Evolutionary conservation across 2,113 vertebrate genomes (phyloP).

Genomic region (Jacana jacana): DNA sequence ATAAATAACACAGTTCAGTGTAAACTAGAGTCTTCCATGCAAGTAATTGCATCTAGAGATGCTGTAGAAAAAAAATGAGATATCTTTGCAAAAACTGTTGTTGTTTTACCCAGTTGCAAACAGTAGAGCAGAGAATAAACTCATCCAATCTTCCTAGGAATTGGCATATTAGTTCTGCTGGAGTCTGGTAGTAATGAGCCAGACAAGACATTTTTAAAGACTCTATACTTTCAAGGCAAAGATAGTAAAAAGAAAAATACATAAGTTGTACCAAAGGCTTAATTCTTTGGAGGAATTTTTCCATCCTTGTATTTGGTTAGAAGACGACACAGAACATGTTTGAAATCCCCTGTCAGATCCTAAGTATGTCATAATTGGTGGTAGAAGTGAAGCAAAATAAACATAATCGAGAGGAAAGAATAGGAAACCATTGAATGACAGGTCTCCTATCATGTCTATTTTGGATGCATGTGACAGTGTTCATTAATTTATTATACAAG

Average conservation of each 20-base stretch:
- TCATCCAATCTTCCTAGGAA: not conserved
- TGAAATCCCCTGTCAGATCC: not conserved
- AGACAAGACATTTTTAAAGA: not conserved
- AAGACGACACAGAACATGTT: not conserved
- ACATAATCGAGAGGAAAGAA: not conserved
- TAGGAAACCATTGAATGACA: not conserved
- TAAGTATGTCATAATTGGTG: not conserved
- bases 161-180: not conserved
- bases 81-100: not conserved
- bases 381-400: not conserved
- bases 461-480: not conserved
- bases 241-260: not conserved
- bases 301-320: not conserved
- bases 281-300: not conserved
- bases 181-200: not conserved
- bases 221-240: not conserved
- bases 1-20: not conserved
- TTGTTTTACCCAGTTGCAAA: not conserved
- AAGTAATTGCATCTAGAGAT: not conserved
- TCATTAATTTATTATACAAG: not conserved
- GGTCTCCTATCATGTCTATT: not conserved
- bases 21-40: not conserved
- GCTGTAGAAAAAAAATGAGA: not conserved
- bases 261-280: not conserved
- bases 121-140: not conserved